A percentile compares a stretch with the other conserved stretches of the same genome.
Evolutionary conservation across 2,888 invertebrate species (phyloP).

Genomic region (Himalopsyche japonica): DNA sequence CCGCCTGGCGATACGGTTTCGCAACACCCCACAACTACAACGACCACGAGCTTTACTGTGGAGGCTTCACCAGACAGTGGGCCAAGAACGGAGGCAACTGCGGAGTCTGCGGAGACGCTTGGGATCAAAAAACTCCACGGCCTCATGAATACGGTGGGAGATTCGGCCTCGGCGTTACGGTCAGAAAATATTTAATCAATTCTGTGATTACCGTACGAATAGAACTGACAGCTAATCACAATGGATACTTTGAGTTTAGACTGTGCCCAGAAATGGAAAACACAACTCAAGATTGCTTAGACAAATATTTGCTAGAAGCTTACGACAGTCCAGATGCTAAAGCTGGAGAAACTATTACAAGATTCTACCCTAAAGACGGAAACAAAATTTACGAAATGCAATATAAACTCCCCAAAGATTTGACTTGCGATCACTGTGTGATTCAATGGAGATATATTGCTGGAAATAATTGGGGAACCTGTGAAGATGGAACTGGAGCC

Average conservation of each 20-base stretch:
- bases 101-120: slow-evolving; percentile 85
- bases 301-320: slow-evolving; percentile 68
- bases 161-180: slow-evolving; percentile 81
- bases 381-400: slow-evolving; percentile 79
- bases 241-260: slow-evolving; percentile 84
- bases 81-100: slow-evolving; percentile 80
- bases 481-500: slow-evolving; percentile 72
- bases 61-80: slow-evolving; percentile 85
- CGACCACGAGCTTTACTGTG: slow-evolving; percentile 86
- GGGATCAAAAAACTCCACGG: slow-evolving; percentile 72
- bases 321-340: slow-evolving; percentile 51
- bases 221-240: slow-evolving; percentile 86
- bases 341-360: slow-evolving; percentile 57
- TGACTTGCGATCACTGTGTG: slow-evolving; percentile 80
- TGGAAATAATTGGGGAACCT: slow-evolving; percentile 82
- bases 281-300: slow-evolving; percentile 76
- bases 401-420: slow-evolving; percentile 63
- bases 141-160: slow-evolving; percentile 83
- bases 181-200: slow-evolving; percentile 73
- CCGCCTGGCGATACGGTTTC: slow-evolving; percentile 89
- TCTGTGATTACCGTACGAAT: slow-evolving; percentile 73
- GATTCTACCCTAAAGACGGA: slow-evolving; percentile 77
- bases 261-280: slow-evolving; percentile 74
- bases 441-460: slow-evolving; percentile 89
- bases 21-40: slow-evolving; percentile 87